Conservation (phyloP, 2,113 vertebrate genomes). For the Chiloscyllium plagiosum region DNA sequence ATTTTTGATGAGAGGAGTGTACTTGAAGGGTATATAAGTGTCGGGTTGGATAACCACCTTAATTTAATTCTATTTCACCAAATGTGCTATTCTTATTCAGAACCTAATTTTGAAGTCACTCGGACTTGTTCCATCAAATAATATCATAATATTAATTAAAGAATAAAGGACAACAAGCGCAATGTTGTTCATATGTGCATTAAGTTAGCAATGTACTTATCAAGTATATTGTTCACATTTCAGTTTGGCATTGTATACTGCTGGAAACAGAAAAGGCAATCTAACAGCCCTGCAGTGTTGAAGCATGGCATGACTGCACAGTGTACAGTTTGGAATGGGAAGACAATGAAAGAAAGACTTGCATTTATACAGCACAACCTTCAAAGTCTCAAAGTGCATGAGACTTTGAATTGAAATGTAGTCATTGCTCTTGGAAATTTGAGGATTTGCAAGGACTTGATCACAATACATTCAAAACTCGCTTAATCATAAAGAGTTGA, state of each 20-base stretch:
- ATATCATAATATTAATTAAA: conserved; percentile 52
- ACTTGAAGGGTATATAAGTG: conserved; percentile 49
- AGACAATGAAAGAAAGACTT: not conserved
- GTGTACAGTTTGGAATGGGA: not conserved
- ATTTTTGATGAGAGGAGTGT: conserved; percentile 47
- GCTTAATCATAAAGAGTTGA: not conserved
- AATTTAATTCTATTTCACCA: conserved; percentile 52
- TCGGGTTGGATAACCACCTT: conserved; percentile 43
- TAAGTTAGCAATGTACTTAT: not conserved
- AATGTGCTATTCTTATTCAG: conserved; percentile 52
- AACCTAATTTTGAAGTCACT: conserved; percentile 57
- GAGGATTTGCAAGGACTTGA: not conserved
- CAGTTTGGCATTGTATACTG: too few relatives aligned
- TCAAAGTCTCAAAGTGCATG: not conserved
- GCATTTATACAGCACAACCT: not conserved
- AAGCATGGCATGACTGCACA: not conserved
- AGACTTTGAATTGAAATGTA: not conserved
- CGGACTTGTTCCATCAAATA: conserved; percentile 56
- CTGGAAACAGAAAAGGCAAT: not conserved
- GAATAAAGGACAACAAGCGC: conserved; percentile 41
- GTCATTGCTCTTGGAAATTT: not conserved
- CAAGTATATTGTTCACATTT: not conserved
- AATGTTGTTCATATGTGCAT: not conserved
- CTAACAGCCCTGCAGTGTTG: not conserved
- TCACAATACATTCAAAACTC: not conserved